Conservation (phyloP, 2,888 invertebrate species). For the Drosophila conformis region DNA sequence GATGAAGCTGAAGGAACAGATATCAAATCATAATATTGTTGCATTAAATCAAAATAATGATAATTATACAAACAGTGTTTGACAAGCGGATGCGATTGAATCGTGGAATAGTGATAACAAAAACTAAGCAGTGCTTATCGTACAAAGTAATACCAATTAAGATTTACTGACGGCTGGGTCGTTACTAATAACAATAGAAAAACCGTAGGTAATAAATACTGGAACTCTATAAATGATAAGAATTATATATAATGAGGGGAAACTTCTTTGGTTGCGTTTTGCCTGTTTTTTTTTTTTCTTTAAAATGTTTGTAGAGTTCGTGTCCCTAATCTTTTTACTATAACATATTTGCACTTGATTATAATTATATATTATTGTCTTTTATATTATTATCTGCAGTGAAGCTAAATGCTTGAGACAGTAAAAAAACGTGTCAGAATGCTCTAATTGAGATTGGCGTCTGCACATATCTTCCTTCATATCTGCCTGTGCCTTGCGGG, state of each 20-base stretch:
- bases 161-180: slow-evolving; percentile 33
- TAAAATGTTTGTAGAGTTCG: neutral
- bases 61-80: neutral
- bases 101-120: slow-evolving; percentile 26
- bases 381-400: neutral
- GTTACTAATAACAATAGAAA: slow-evolving; percentile 19
- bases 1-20: neutral
- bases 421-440: no score
- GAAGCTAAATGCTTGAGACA: neutral
- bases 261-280: neutral
- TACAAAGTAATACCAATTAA: slow-evolving; percentile 42
- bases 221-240: slow-evolving; percentile 1
- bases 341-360: slow-evolving; percentile 6
- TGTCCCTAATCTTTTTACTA: slow-evolving; percentile 21
- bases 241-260: neutral
- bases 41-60: neutral
- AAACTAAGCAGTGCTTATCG: slow-evolving; percentile 24
- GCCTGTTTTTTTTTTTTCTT: neutral
- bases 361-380: slow-evolving; percentile 20
- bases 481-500: neutral
- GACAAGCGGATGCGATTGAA: neutral
- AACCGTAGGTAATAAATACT: slow-evolving; percentile 7
- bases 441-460: neutral
- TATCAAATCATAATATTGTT: neutral
- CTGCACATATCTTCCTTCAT: neutral